These are phyloP conservation scores for Poeciliopsis gracilis DNA, from an alignment of 2,797 vertebrate genomes.

Conservation along the genomic window DNA sequence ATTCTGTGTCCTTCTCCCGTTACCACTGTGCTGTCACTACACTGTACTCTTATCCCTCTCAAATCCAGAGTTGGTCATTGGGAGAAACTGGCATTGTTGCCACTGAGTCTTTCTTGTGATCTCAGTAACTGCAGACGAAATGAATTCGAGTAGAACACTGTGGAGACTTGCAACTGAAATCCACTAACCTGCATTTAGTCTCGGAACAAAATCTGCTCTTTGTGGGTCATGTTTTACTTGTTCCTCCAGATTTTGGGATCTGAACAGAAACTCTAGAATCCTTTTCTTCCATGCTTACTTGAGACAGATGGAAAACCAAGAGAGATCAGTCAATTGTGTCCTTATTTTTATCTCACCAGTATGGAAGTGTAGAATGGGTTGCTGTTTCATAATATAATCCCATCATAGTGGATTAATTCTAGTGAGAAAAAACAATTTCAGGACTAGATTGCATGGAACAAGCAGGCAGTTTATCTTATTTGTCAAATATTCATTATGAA, in stretches of 20 bases:
- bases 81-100: slow-evolving; percentile 66
- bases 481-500: slow-evolving; percentile 4
- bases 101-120: slow-evolving; percentile 53
- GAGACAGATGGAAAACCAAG: neutral
- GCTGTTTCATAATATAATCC: slow-evolving; percentile 69
- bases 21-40: slow-evolving; percentile 48
- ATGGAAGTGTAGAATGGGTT: neutral
- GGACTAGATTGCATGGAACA: slow-evolving; percentile 9
- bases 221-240: slow-evolving; percentile 7
- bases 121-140: slow-evolving; percentile 47
- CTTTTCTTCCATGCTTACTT: neutral
- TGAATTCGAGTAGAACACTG: slow-evolving; percentile 71
- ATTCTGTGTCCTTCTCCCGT: slow-evolving; percentile 10
- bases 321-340: slow-evolving; percentile 5
- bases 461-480: slow-evolving; percentile 35
- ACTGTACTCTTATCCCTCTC: slow-evolving; percentile 58
- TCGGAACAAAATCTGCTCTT: neutral
- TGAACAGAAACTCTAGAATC: slow-evolving; percentile 6
- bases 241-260: slow-evolving; percentile 10
- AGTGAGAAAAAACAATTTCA: slow-evolving; percentile 40
- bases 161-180: slow-evolving; percentile 50
- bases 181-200: slow-evolving; percentile 28
- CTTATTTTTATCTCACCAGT: slow-evolving; percentile 29
- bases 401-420: slow-evolving; percentile 67
- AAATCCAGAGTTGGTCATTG: slow-evolving; percentile 53